phyloP scores from a whole-genome alignment of 1,140 invertebrate species.

The Tetragnatha versicolor region DNA sequence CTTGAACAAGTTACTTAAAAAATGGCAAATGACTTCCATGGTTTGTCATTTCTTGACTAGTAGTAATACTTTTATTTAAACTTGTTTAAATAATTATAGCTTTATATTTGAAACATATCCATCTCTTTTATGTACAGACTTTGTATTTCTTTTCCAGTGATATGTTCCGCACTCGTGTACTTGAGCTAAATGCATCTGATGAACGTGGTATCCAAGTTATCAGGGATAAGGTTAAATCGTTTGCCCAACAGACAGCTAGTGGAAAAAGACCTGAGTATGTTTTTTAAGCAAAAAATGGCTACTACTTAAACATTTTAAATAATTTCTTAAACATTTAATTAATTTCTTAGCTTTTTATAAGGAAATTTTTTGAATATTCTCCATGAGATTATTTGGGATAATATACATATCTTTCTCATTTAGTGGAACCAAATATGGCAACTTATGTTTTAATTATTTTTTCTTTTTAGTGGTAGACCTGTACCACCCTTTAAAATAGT shows the following conservation, averaged over 20 bases:
- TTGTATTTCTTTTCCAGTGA: constrained; percentile 59
- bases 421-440: not conserved
- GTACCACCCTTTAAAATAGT: constrained; percentile 96
- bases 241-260: constrained; percentile 85
- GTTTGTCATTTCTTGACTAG: no score
- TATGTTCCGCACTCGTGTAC: constrained; percentile 67
- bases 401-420: not conserved
- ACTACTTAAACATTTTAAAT: no score
- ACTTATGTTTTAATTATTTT: not conserved
- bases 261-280: constrained; percentile 80
- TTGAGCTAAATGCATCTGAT: constrained; percentile 99
- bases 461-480: constrained; percentile 74
- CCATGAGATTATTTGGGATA: not conserved
- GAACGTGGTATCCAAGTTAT: constrained; percentile 98
- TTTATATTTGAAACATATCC: no score
- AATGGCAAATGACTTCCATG: no score
- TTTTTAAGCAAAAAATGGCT: constrained; percentile 6
- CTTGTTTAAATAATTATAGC: not conserved
- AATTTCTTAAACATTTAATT: no score
- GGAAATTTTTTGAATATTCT: not conserved
- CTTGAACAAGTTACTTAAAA: not conserved
- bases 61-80: no score
- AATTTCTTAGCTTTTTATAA: not conserved
- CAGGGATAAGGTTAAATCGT: constrained; percentile 94
- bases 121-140: not conserved